Conservation (phyloP, 2,888 invertebrate species). For the Athripsodes cinereus region DNA sequence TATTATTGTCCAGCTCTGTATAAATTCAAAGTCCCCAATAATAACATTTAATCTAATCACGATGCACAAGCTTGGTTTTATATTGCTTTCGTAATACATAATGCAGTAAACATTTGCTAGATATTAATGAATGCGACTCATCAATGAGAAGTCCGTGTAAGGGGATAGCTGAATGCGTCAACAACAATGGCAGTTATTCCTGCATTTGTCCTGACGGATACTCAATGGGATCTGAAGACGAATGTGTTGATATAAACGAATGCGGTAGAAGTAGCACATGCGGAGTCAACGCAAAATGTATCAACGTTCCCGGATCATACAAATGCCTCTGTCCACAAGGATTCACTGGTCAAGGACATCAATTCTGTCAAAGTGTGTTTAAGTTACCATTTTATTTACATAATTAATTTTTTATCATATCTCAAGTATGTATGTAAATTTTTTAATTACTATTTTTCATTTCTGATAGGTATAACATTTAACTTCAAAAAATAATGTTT, state of each 20-base stretch:
- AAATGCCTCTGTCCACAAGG: constrained; percentile 71
- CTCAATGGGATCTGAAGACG: constrained; percentile 51
- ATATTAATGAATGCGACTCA: constrained; percentile 67
- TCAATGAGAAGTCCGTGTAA: constrained; percentile 57
- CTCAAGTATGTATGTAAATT: background rate
- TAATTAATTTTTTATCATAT: constrained; percentile 7
- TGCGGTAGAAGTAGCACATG: constrained; percentile 62
- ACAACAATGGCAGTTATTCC: constrained; percentile 68
- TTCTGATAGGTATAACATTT: background rate
- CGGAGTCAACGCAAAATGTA: constrained; percentile 71
- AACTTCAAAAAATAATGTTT: background rate
- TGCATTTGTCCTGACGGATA: constrained; percentile 70
- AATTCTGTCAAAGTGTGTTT: constrained; percentile 71
- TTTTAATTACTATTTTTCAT: constrained; percentile 21
- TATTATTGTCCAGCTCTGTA: too few relatives aligned
- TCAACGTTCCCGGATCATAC: constrained; percentile 74
- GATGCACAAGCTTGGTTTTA: constrained; percentile 24
- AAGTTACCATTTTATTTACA: constrained; percentile 4
- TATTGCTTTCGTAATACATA: constrained; percentile 27
- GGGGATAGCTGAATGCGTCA: constrained; percentile 63
- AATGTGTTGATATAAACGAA: constrained; percentile 70
- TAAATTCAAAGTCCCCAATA: too few relatives aligned
- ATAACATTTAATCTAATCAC: constrained; percentile 17
- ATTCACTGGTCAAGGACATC: constrained; percentile 68
- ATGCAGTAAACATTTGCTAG: constrained; percentile 38